Evolutionary conservation across 2,113 vertebrate genomes (phyloP).

Genomic region (Neodon shergylaensis): DNA sequence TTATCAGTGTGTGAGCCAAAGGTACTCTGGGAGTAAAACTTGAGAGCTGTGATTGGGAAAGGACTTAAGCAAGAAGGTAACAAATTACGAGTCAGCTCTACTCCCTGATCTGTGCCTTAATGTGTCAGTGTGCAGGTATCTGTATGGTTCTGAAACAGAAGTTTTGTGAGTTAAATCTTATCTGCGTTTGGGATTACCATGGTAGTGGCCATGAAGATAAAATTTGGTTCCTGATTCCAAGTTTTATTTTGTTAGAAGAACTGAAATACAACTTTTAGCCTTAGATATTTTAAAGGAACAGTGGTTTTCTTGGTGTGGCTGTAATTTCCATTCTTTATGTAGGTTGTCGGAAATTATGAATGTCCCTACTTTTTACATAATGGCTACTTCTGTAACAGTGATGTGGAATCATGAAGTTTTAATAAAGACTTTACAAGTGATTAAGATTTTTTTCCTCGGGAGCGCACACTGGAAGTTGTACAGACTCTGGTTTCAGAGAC

Average conservation of each 20-base stretch:
- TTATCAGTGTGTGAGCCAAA: not conserved
- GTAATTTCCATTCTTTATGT: constrained; percentile 24
- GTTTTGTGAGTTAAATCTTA: constrained; percentile 52
- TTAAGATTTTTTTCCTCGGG: not conserved
- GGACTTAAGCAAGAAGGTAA: not conserved
- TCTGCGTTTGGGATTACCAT: not conserved
- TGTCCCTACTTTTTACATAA: constrained; percentile 44
- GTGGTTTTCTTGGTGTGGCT: not conserved
- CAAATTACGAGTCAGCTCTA: not conserved
- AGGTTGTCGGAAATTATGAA: constrained; percentile 13
- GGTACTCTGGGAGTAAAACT: not conserved
- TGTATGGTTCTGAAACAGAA: constrained; percentile 32
- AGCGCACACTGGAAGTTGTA: not conserved
- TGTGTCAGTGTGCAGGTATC: not conserved
- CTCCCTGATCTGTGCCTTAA: not conserved
- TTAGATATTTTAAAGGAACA: constrained; percentile 40
- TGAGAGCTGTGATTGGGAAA: not conserved
- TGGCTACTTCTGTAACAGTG: not conserved
- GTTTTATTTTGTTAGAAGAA: constrained; percentile 62
- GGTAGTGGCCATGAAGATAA: constrained; percentile 23
- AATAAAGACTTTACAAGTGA: not conserved
- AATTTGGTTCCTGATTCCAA: constrained; percentile 59
- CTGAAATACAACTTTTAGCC: not conserved
- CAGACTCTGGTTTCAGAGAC: not conserved
- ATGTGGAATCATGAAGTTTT: not conserved